Evolutionary conservation across 2,113 vertebrate species (phyloP), one percentile per base, ranked within the genome.

Genomic region (Epinephelus fuscoguttatus): DNA sequence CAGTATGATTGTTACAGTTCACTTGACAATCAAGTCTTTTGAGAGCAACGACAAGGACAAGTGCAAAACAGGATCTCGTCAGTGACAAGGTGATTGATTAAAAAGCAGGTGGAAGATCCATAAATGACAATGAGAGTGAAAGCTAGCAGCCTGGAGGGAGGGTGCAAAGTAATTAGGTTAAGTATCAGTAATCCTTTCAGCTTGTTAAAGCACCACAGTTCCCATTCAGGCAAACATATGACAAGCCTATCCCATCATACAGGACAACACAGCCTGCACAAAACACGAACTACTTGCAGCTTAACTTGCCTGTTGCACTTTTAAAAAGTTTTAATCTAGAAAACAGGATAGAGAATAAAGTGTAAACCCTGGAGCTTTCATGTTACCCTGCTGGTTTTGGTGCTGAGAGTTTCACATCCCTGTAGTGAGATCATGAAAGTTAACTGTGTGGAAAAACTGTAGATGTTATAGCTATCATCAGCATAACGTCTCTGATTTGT

Each of bases 101-200:
- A 88, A 91, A 87, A 72, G 66, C 82, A 73, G 71, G 33, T 80
- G 77, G 73, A 70, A 60, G 47, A 89, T 69, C 70, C 63, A 70
- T 85, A 82, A 88, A 92, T 90, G 74, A 63, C 59, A 90, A 73
- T 81, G 88, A 84, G 89, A 89, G 78, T 78, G 74, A 92, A 90
- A 93, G 88, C 86, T 70, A 80, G 78, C 76, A 78, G 82, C 78
- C 70, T 70, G 87, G 78, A 82, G 69, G 80, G 89, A 91, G 77
- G 59, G 84, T 77, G 71, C 74, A 87, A 89, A 93, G 89, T 95
- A 96, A 96, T 95, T 94, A 94, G 94, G 95, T 95, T 95, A 95
- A 95, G 93, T 94, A 93, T 93, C 84, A 90, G 78, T 95, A 94
- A 94, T 95, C 93, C 84, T 86, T 91, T 94, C 86, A 92, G 89